Base-by-base conservation (phyloP, 2,797 vertebrate species). In the Sparus aurata region DNA sequence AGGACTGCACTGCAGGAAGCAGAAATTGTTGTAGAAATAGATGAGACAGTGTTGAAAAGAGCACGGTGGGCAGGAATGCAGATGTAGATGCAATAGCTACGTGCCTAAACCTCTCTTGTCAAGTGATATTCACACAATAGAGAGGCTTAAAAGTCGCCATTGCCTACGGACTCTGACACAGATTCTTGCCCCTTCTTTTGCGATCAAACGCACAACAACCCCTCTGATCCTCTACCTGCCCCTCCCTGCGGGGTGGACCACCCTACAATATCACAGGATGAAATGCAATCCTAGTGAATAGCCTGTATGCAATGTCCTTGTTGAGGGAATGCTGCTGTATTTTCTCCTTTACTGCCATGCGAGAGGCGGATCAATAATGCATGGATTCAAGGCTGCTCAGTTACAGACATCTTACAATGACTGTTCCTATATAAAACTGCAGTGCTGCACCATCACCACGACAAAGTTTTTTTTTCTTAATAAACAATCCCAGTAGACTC, bases 201-300 rank as follows among this genome's bases (percentile, higher is more conserved):
- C 66, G 72, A 85, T 86, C 78, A 87, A 87, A 85, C 27, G 6
- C 45, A 67, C 72, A 69, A 10, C 47, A 57, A 46, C 3, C 1
- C 62, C 67, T 85, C 72, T 85, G 79, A 85, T 86, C 82, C 53
- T 72, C 46, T 67, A 50, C 64, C 75, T 79, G 73, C 83, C 77
- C 58, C 69, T 78, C 78, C 83, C 71, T 79, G 61, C 62, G 52
- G 79, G 72, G 4, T 45, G 74, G 75, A 79, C 65, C 82, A 82
- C 53, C 11, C 50, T 54, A 76, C 73, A 75, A 50, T 62, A 84
- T 83, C 77, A 71, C 69, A 80, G 69, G 67, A 80, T 84, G 69
- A 84, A 87, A 83, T 23, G 16, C 20, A 52, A 68, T 73, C 63
- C 23, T 41, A 38, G 52, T 71, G 60, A 79, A 79, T 2, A 67